Conservation (phyloP, 2,888 invertebrate species). For the Ennomos fuscantarius region DNA sequence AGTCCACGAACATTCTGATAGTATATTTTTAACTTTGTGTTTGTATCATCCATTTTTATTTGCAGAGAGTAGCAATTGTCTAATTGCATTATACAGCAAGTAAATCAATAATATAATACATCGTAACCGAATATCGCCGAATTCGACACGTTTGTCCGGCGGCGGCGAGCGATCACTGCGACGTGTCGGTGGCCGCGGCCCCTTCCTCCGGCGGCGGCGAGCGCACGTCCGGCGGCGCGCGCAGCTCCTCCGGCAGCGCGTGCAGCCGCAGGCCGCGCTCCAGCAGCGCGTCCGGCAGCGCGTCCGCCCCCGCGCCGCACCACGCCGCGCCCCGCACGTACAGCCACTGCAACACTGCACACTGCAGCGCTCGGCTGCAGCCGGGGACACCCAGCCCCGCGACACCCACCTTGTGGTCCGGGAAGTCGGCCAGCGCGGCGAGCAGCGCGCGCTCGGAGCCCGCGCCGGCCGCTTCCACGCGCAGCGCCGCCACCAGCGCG, state of each 20-base stretch:
- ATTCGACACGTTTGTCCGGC: too few relatives aligned
- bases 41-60: too few relatives aligned
- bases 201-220: constrained; percentile 5
- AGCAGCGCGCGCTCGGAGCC: constrained; percentile 43
- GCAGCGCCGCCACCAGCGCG: constrained; percentile 44
- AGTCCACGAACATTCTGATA: too few relatives aligned
- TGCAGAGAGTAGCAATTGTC: too few relatives aligned
- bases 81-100: too few relatives aligned
- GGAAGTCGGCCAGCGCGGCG: constrained; percentile 82
- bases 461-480: constrained; percentile 40
- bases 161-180: too few relatives aligned
- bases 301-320: constrained; percentile 82
- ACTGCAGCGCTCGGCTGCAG: neutral
- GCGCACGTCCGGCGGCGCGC: constrained; percentile 3
- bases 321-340: constrained; percentile 64
- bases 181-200: too few relatives aligned
- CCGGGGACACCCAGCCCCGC: constrained; percentile 31
- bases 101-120: too few relatives aligned
- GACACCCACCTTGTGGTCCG: constrained; percentile 48
- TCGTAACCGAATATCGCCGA: too few relatives aligned
- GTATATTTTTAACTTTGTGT: too few relatives aligned
- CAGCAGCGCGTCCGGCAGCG: constrained; percentile 90
- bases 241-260: constrained; percentile 90
- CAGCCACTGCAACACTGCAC: constrained; percentile 48
- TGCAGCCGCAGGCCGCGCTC: constrained; percentile 91